These are phyloP conservation scores for Scrobipalpa costella DNA, from an alignment of 2,888 invertebrate genomes.

Conservation along the genomic window DNA sequence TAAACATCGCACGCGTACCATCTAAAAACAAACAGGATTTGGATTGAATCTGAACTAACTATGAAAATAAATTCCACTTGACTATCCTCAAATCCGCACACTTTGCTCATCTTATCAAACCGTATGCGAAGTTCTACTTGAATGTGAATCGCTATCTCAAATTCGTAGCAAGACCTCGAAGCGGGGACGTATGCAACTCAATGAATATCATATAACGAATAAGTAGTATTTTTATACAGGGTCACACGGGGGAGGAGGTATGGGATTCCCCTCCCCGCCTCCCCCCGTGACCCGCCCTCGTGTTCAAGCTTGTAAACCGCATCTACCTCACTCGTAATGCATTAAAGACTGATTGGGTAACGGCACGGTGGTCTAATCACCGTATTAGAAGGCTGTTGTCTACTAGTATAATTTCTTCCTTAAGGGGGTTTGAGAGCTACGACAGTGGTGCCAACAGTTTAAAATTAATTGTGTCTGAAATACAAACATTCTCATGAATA, in stretches of 20 bases:
- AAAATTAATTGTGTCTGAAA: too few relatives aligned
- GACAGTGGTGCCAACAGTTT: too few relatives aligned
- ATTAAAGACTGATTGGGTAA: constrained; percentile 72
- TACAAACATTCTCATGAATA: too few relatives aligned
- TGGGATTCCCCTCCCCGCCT: constrained; percentile 17
- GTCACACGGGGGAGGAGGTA: constrained; percentile 39
- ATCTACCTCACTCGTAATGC: constrained; percentile 71
- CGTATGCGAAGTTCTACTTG: neutral
- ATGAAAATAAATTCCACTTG: neutral
- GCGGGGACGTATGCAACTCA: constrained; percentile 54
- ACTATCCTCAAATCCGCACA: neutral
- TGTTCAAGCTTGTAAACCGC: constrained; percentile 62
- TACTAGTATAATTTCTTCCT: constrained; percentile 49
- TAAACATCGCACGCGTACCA: neutral
- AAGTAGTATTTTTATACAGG: constrained; percentile 65
- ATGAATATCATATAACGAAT: constrained; percentile 55
- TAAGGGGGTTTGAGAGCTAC: too few relatives aligned
- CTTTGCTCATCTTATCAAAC: neutral
- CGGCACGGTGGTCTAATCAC: constrained; percentile 76
- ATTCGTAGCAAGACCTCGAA: constrained; percentile 30
- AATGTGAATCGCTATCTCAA: neutral
- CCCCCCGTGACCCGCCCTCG: constrained; percentile 37
- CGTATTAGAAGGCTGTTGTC: constrained; percentile 72
- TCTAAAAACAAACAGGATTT: neutral
- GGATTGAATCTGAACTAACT: neutral